Evolutionary conservation across 2,888 invertebrate genomes (phyloP).

Genomic region (Patella caerulea): DNA sequence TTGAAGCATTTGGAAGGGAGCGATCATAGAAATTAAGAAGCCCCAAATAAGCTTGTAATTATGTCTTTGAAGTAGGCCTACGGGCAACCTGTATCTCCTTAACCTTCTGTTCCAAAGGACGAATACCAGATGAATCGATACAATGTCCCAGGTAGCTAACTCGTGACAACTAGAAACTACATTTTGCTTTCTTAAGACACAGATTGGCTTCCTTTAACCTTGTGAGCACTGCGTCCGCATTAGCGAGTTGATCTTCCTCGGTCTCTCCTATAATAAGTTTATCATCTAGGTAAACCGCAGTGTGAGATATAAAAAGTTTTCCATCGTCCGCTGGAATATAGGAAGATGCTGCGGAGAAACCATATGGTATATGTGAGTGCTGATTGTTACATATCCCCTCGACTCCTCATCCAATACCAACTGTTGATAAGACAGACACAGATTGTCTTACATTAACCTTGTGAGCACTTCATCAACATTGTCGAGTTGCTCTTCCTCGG

Average conservation of each 20-base stretch:
- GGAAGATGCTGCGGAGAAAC: no score
- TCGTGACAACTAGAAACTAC: constrained; percentile 13
- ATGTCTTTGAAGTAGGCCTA: constrained; percentile 41
- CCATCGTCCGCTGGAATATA: no score
- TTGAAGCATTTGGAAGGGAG: constrained; percentile 18
- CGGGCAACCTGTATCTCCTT: constrained; percentile 50
- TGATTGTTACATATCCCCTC: no score
- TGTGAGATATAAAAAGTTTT: no score
- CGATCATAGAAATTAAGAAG: constrained; percentile 3
- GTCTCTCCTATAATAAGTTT: constrained; percentile 3
- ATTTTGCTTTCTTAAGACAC: constrained; percentile 16
- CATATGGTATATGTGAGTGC: no score
- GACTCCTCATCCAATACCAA: no score
- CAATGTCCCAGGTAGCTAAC: constrained; percentile 22
- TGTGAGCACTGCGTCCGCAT: not conserved
- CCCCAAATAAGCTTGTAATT: constrained; percentile 42
- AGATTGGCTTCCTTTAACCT: not conserved
- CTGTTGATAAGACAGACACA: no score
- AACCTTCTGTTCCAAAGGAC: constrained; percentile 41
- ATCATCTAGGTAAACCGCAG: constrained; percentile 14
- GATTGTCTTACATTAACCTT: no score
- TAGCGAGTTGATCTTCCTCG: constrained; percentile 11
- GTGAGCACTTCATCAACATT: no score
- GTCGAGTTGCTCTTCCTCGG: no score
- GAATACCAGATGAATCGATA: constrained; percentile 13